Evolutionary conservation across 2,888 invertebrate genomes (phyloP), one percentile per base, ranked within the genome.

Genomic region (Shargacucullia verbasci): DNA sequence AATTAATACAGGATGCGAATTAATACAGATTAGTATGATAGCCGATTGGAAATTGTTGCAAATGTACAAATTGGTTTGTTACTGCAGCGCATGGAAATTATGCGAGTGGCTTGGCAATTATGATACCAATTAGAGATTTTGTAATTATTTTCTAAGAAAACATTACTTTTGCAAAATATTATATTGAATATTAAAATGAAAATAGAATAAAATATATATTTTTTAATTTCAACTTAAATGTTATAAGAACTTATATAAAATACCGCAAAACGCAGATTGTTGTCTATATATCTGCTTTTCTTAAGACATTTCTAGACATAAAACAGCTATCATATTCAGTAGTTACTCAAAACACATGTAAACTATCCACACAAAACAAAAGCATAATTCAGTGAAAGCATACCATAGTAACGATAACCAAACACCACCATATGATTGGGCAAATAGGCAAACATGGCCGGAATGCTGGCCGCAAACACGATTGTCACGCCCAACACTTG

Each of bases 401-500:
- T 40, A 39, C 31, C 59, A 48, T 5, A 15, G 65, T 87, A 89
- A 89, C 84, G 85, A 86, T 86, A 82, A 73, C 49, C 82, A 86
- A 88, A 89, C 81, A 86, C 44, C 40, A 39, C 48, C 55, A 72
- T 70, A 68, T 73, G 59, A 62, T 65, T 70, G 72, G 29, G 29
- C 29, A 29, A 29, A 29, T 8, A 29, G 70, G 69, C 77, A 66
- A 64, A 66, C 56, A 65, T 38, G 49, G 13, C 41, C 62, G 76
- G 76, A 85, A 87, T 86, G 86, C 75, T 74, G 76, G 55, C 63
- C 47, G 66, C 78, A 78, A 77, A 79, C 79, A 79, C 59, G 53
- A 73, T 71, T 66, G 77, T 73, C 72, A 77, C 71, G 74, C 46
- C 47, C 57, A 62, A 73, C 90, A 90, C 89, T 88, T 91, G 91